A percentile compares a stretch with the other conserved stretches of the same genome.
Evolutionary conservation across 2,888 invertebrate species (phyloP).

Genomic region (Cryptophagus acutangulus): DNA sequence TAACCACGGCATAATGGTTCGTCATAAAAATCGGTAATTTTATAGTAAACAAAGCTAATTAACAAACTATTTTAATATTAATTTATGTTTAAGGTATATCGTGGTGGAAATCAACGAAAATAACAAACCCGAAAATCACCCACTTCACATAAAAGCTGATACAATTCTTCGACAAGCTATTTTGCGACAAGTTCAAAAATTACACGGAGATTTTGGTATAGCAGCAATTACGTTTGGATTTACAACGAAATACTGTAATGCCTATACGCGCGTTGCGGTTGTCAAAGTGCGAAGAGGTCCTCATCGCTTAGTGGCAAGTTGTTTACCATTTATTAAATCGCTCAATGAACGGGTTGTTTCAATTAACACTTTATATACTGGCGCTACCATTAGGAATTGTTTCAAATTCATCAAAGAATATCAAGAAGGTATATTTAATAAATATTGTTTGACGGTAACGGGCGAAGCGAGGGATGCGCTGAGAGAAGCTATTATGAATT

Average conservation of each 20-base stretch:
- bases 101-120: conserved; percentile 59
- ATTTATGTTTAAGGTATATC: conserved; percentile 65
- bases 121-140: conserved; percentile 48
- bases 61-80: too few relatives aligned
- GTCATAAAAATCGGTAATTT: conserved; percentile 43
- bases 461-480: too few relatives aligned
- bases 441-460: conserved; percentile 56
- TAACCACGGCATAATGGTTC: too few relatives aligned
- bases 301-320: conserved; percentile 64
- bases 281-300: conserved; percentile 70
- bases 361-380: conserved; percentile 65
- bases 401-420: conserved; percentile 67
- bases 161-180: too few relatives aligned
- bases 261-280: conserved; percentile 68
- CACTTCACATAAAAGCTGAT: conserved; percentile 52
- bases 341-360: conserved; percentile 59
- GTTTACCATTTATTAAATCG: conserved; percentile 64
- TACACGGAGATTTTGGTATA: conserved; percentile 72
- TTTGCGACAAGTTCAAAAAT: conserved; percentile 58
- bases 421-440: conserved; percentile 62
- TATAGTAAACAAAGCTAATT: conserved; percentile 10
- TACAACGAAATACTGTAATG: conserved; percentile 73
- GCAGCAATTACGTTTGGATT: conserved; percentile 69
- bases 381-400: conserved; percentile 77
- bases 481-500: too few relatives aligned